Conservation (phyloP, 2,113 vertebrate genomes). For the Chascanopsetta lugubris region DNA sequence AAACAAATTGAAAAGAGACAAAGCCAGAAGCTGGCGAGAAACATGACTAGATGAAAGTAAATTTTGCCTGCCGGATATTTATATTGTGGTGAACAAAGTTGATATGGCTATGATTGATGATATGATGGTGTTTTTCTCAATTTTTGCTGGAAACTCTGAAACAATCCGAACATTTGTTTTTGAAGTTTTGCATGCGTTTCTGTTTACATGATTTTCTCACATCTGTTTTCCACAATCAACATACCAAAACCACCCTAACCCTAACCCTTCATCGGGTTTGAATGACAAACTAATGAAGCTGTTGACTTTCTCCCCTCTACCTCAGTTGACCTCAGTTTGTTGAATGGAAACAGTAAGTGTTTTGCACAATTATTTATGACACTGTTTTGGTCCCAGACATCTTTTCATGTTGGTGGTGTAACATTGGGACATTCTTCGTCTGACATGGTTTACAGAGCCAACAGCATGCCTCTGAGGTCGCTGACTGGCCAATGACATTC, state of each 20-base stretch:
- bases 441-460: conserved; percentile 67
- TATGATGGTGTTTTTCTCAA: too few species aligned
- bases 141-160: too few species aligned
- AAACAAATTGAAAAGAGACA: too few species aligned
- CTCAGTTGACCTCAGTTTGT: background rate
- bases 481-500: conserved; percentile 75
- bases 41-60: too few species aligned
- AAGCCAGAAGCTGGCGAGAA: too few species aligned
- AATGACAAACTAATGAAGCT: background rate
- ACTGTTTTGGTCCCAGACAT: conserved; percentile 51
- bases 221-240: background rate
- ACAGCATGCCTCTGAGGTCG: conserved; percentile 76
- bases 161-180: too few species aligned
- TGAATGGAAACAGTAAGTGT: conserved; percentile 21
- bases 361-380: conserved; percentile 49
- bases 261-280: background rate
- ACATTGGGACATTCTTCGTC: conserved; percentile 70
- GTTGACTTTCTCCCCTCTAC: background rate
- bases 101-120: too few species aligned
- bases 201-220: background rate
- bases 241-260: background rate
- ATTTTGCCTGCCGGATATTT: too few species aligned
- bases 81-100: too few species aligned
- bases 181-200: too few species aligned
- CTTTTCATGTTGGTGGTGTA: conserved; percentile 40